Evolutionary conservation across 2,888 invertebrate genomes (phyloP).

Genomic region (Choristoneura rosaceana): DNA sequence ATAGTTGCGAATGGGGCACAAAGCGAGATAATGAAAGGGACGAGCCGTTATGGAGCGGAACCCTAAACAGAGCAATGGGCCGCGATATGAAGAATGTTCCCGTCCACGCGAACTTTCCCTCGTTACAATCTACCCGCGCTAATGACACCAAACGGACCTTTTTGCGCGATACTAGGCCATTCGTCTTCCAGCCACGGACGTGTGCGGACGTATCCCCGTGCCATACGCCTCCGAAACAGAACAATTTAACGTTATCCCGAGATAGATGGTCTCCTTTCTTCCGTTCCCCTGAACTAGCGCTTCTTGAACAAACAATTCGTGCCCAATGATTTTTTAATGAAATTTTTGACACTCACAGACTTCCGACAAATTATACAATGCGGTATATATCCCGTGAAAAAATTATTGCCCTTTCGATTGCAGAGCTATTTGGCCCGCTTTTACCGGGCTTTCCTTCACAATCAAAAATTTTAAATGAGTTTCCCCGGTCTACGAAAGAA

Average conservation of each 20-base stretch:
- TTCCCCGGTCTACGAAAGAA: slow-evolving; percentile 67
- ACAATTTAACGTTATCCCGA: slow-evolving; percentile 54
- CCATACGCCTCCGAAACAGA: slow-evolving; percentile 53
- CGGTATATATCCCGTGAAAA: slow-evolving; percentile 56
- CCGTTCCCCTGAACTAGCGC: background rate
- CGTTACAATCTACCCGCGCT: slow-evolving; percentile 70
- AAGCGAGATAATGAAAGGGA: slow-evolving; percentile 69
- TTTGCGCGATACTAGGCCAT: slow-evolving; percentile 75
- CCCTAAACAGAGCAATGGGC: slow-evolving; percentile 70
- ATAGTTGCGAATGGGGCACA: slow-evolving; percentile 68
- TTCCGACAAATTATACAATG: slow-evolving; percentile 50
- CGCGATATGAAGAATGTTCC: slow-evolving; percentile 75
- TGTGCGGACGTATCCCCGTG: slow-evolving; percentile 64
- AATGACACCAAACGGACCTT: slow-evolving; percentile 77
- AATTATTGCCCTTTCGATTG: slow-evolving; percentile 70
- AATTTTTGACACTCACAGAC: slow-evolving; percentile 44
- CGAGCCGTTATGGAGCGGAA: slow-evolving; percentile 62
- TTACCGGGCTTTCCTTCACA: slow-evolving; percentile 68
- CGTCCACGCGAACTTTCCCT: slow-evolving; percentile 68
- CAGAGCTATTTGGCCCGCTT: slow-evolving; percentile 60
- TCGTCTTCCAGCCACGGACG: slow-evolving; percentile 76
- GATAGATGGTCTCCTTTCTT: slow-evolving; percentile 28
- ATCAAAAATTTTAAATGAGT: slow-evolving; percentile 83
- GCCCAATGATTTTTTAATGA: slow-evolving; percentile 40
- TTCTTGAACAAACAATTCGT: slow-evolving; percentile 30